A percentile compares a stretch with the other conserved stretches of the same genome.
Conservation (phyloP, 2,797 vertebrate genomes). For the Rhinatrema bivittatum region DNA sequence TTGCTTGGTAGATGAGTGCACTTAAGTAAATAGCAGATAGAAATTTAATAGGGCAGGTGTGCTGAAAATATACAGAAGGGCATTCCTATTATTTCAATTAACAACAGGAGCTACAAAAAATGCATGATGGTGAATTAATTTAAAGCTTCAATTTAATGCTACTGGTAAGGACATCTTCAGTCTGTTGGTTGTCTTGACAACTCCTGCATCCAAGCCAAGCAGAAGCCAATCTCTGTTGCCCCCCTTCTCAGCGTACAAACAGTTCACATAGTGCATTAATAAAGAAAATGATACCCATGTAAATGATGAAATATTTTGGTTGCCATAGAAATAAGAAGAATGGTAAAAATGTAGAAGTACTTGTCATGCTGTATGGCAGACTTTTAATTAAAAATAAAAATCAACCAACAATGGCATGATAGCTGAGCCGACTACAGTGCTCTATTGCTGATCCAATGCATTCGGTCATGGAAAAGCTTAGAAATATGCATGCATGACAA, state of each 20-base stretch:
- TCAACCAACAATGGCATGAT: slow-evolving; percentile 56
- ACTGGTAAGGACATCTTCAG: slow-evolving; percentile 55
- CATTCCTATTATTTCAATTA: slow-evolving; percentile 67
- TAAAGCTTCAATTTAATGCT: slow-evolving; percentile 60
- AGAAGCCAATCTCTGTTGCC: slow-evolving; percentile 47
- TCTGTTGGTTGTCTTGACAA: slow-evolving; percentile 70
- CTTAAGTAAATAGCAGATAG: slow-evolving; percentile 55
- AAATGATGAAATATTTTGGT: slow-evolving; percentile 68
- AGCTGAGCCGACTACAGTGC: slow-evolving; percentile 34
- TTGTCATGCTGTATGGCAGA: slow-evolving; percentile 65
- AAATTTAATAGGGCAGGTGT: slow-evolving; percentile 61
- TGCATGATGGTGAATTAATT: slow-evolving; percentile 60
- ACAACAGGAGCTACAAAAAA: slow-evolving; percentile 59
- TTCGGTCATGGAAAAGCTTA: slow-evolving; percentile 1
- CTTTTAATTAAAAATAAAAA: slow-evolving; percentile 61
- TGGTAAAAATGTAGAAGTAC: slow-evolving; percentile 57
- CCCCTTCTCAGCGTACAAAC: slow-evolving; percentile 49
- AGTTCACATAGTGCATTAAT: slow-evolving; percentile 58
- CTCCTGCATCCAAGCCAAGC: slow-evolving; percentile 50
- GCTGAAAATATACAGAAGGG: slow-evolving; percentile 52
- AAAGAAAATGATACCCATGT: slow-evolving; percentile 60
- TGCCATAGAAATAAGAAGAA: slow-evolving; percentile 70
- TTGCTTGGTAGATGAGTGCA: slow-evolving; percentile 57
- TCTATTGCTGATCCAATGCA: slow-evolving; percentile 25
- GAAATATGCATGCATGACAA: slow-evolving; percentile 9